Conservation (phyloP, 2,113 vertebrate species). For the Glaucidium brasilianum region DNA sequence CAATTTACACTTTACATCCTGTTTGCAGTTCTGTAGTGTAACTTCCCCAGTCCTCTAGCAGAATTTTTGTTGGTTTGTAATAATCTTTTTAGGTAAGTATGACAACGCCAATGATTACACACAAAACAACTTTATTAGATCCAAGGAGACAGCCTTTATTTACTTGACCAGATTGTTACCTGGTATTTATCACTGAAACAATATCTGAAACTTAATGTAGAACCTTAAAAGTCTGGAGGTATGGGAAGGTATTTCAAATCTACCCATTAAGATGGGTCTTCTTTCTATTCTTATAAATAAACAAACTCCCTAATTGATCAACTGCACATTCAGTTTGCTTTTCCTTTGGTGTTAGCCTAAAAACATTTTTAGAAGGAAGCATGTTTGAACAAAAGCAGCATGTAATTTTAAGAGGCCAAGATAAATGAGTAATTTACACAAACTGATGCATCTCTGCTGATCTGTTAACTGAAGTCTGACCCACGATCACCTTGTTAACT, state of each 20-base stretch:
- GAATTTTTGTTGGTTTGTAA: neutral
- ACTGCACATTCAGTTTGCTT: neutral
- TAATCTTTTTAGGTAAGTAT: neutral
- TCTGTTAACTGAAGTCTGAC: neutral
- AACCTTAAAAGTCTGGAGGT: neutral
- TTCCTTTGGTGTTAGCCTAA: neutral
- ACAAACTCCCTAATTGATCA: neutral
- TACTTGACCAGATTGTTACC: neutral
- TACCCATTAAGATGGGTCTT: neutral
- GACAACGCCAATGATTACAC: neutral
- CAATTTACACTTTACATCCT: neutral
- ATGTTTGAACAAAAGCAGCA: neutral
- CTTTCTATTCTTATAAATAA: neutral
- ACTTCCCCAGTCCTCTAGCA: neutral
- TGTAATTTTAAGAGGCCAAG: neutral
- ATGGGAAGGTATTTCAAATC: neutral
- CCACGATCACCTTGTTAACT: neutral
- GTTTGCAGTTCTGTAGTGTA: neutral
- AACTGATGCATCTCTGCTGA: neutral
- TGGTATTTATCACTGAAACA: neutral
- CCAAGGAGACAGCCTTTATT: neutral
- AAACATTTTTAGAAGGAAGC: neutral
- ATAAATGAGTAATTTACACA: neutral
- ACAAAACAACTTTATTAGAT: neutral
- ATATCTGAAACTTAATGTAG: neutral